Percentiles rank a stretch among this genome's conserved stretches.
Conservation (phyloP, 2,888 invertebrate genomes). For the Physocephala rufipes region DNA sequence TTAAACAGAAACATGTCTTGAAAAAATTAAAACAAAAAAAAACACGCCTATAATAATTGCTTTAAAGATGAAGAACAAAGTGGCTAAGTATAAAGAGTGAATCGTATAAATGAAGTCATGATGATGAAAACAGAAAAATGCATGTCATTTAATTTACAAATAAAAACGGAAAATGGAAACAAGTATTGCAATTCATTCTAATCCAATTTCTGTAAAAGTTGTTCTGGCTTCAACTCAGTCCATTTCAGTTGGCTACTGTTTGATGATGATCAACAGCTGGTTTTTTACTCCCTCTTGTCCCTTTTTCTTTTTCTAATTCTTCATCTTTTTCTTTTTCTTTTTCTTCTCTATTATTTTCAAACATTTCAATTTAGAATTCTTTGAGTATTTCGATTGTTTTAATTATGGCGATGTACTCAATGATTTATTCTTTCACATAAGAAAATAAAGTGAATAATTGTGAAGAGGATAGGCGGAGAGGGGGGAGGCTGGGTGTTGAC, state of each 20-base stretch:
- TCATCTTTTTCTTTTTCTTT: too few species aligned
- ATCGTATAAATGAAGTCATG: not conserved
- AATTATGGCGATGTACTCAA: constrained; percentile 8
- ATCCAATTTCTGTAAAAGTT: not conserved
- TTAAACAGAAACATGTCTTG: not conserved
- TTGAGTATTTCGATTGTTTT: constrained; percentile 13
- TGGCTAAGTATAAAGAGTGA: not conserved
- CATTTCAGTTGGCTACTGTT: not conserved
- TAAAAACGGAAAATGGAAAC: constrained; percentile 9
- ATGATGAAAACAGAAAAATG: constrained; percentile 6
- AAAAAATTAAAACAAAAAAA: not conserved
- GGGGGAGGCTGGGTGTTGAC: too few species aligned
- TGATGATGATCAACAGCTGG: not conserved
- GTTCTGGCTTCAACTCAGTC: not conserved
- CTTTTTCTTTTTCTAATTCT: too few species aligned
- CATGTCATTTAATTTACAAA: constrained; percentile 19
- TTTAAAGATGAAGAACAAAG: not conserved
- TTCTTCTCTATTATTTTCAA: not conserved
- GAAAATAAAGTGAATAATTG: too few species aligned
- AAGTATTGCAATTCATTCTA: not conserved
- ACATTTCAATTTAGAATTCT: not conserved
- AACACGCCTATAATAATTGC: not conserved
- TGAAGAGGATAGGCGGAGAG: too few species aligned
- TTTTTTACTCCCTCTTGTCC: not conserved
- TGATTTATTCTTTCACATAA: too few species aligned